phyloP scores from a whole-genome alignment of 2,797 vertebrate species.

The Menidia menidia region DNA sequence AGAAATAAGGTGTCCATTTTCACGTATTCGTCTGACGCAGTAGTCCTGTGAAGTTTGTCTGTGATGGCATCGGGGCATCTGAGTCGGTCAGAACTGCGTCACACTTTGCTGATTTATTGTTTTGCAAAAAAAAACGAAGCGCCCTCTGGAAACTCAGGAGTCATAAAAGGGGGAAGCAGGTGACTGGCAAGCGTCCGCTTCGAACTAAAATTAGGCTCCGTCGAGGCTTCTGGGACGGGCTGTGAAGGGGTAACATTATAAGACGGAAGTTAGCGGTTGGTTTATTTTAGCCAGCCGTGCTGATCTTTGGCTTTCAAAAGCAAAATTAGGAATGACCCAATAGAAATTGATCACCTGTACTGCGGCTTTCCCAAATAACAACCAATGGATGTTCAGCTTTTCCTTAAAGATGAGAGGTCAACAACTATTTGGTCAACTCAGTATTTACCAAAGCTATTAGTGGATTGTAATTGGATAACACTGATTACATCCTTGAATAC shows the following conservation, averaged over 20 bases:
- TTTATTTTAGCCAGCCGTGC: background rate
- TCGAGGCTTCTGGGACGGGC: constrained; percentile 51
- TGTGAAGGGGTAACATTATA: constrained; percentile 45
- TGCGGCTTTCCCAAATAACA: background rate
- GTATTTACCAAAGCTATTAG: too few relatives aligned
- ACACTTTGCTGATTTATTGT: constrained; percentile 60
- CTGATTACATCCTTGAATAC: background rate
- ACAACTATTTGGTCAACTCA: too few relatives aligned
- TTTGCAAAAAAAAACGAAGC: constrained; percentile 50
- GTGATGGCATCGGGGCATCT: background rate
- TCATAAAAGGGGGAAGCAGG: constrained; percentile 57
- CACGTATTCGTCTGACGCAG: background rate
- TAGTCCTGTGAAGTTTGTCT: constrained; percentile 14
- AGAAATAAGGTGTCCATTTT: background rate
- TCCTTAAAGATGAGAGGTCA: background rate
- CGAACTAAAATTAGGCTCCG: constrained; percentile 79
- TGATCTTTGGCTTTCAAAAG: constrained; percentile 1
- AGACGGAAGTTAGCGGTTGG: constrained; percentile 37
- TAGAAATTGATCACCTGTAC: background rate
- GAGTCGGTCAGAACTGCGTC: constrained; percentile 29
- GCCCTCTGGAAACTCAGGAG: constrained; percentile 34
- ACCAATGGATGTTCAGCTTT: background rate
- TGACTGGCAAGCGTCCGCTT: constrained; percentile 52
- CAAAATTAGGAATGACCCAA: background rate
- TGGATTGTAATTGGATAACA: background rate